Evolutionary conservation across 1,140 invertebrate species (phyloP), one percentile per base, ranked within the genome.

Genomic region (Hyles vespertilio): DNA sequence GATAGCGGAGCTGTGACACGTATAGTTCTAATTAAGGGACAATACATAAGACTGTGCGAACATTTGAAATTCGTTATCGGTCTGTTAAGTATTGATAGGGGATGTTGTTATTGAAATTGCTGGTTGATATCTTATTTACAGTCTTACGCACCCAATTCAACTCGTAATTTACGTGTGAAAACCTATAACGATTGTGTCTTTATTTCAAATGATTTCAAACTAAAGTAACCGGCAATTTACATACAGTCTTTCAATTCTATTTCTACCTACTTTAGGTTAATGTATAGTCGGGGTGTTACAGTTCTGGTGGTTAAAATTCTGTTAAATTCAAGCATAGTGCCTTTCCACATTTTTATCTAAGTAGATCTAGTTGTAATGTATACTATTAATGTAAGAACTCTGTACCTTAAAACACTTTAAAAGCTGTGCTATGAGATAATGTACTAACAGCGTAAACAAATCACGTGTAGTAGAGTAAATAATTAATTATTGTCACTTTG

Each of bases 241-340:
- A 40, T 40, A 8, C 8, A 5, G 4, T 40, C 8, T 40, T 40
- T 40, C 8, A 40, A 40, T 22, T 22, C 1, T 22, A 22, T 22
- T 22, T 22, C 22, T 22, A 22, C 22, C 22, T 22, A 22, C 22
- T 22, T 22, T 22, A 22, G 2, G 22, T 22, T 40, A 40, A 40
- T 40, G 22, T 40, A 40, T 40, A 40, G 36, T 40, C 36, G 3
- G 36, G 36, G 36, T 40, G 36, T 22, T 48, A 48, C n/a, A 48
- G 3, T 48, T 5, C 10, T n/a, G n/a, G 2, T 11, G 0, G 5
- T 5, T 48, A 48, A n/a, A 45, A 45, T 74, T 76, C 58, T 70
- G 69, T 70, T 72, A 77, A 72, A 22, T 48, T 78, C 71, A 79
- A 82, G 75, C 64, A 85, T 87, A 85, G 84, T 87, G 84, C 82